Conservation (phyloP, 2,888 invertebrate genomes). For the Dynastes tityus region DNA sequence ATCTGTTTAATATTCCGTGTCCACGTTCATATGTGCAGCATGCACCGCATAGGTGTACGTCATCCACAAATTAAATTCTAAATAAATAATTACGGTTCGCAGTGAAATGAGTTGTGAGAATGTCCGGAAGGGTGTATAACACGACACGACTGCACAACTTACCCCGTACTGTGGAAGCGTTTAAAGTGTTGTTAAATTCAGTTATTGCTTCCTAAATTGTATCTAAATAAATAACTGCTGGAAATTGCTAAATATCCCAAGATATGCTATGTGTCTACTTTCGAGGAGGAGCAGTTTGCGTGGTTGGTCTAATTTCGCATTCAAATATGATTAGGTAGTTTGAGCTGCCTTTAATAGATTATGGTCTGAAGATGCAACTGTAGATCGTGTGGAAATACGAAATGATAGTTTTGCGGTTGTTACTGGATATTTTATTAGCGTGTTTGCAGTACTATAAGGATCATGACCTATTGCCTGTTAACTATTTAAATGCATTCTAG, state of each 20-base stretch:
- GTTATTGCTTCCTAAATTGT: conserved; percentile 32
- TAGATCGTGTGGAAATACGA: not conserved
- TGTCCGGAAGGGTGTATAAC: not conserved
- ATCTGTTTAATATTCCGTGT: no score
- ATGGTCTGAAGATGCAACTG: conserved; percentile 1
- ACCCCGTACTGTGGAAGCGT: not conserved
- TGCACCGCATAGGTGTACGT: not conserved
- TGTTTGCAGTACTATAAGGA: no score
- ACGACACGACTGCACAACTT: not conserved
- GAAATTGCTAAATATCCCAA: conserved; percentile 15
- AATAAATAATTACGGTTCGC: conserved; percentile 20
- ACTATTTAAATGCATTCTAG: no score
- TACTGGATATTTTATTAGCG: no score
- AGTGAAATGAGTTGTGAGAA: conserved; percentile 20
- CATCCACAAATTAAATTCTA: conserved; percentile 28
- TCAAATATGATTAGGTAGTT: conserved; percentile 10
- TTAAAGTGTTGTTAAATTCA: conserved; percentile 45
- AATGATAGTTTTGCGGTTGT: not conserved
- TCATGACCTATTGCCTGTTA: no score
- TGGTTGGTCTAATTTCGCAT: not conserved
- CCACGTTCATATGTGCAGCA: no score
- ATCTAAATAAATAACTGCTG: conserved; percentile 27
- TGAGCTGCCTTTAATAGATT: conserved; percentile 3
- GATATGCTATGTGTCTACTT: not conserved
- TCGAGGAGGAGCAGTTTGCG: no score